These are phyloP conservation scores for Conus ventricosus DNA, from an alignment of 1,140 invertebrate genomes.

Conservation along the genomic window DNA sequence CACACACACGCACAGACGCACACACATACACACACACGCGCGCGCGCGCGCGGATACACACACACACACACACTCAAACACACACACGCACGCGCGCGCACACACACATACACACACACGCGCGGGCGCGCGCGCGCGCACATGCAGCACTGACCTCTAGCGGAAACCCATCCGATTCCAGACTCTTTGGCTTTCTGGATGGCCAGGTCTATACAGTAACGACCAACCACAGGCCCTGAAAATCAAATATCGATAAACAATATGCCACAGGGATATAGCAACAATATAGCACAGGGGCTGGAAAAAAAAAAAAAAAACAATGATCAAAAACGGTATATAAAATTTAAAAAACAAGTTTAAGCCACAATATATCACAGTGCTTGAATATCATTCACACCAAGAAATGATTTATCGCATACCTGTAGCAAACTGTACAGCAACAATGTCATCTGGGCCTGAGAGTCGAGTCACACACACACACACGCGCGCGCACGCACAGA, in stretches of 20 bases:
- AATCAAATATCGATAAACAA: no score
- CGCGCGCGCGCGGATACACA: neutral
- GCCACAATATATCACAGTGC: no score
- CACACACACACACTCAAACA: slow-evolving; percentile 13
- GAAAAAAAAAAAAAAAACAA: no score
- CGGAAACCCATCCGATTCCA: slow-evolving; percentile 90
- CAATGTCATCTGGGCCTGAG: no score
- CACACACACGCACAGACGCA: neutral
- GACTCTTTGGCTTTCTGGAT: slow-evolving; percentile 84
- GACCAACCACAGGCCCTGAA: slow-evolving; percentile 86
- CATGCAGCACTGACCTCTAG: slow-evolving; percentile 76
- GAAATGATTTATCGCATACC: no score
- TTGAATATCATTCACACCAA: no score
- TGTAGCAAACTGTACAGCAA: no score
- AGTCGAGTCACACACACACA: neutral
- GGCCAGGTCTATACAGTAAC: slow-evolving; percentile 80
- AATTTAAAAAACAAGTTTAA: no score
- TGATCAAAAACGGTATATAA: no score
- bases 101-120: neutral
- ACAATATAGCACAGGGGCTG: no score
- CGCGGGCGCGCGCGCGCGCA: neutral
- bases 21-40: slow-evolving; percentile 20
- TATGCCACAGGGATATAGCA: no score
- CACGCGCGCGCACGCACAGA: neutral
- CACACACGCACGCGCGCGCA: neutral